Evolutionary conservation across 2,113 vertebrate genomes (phyloP), one percentile per base, ranked within the genome.

Genomic region (Actenoides lindsayi): DNA sequence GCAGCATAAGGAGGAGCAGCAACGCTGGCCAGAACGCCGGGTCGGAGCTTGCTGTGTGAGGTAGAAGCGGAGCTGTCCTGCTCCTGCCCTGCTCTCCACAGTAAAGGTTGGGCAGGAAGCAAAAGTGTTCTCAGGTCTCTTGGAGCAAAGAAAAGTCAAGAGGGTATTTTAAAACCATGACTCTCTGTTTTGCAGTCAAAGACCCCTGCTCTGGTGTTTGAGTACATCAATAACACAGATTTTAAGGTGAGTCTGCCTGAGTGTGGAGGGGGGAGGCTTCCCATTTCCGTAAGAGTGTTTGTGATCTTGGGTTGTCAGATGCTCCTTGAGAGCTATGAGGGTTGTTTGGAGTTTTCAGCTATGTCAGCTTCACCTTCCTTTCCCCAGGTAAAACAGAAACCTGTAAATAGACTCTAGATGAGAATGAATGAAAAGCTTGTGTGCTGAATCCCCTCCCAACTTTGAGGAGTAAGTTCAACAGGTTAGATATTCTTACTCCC

Each of bases 161-260:
- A 54, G 39, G 9, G 8, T 82, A 60, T 78, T 93, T 82, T 94
- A 84, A 97, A 97, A 83, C 35, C 12, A 65, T 82, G 56, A 37
- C 27, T 33, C 54, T 89, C 37, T 90, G 77, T 98, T 87, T 96
- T 98, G 64, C 99, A 99, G 99, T 99, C 99, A 97, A 99, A 99
- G 98, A 99, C 99, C 83, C 99, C 99, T 94, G 99, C 99, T 92
- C 99, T 99, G 97, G 99, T 99, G 97, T 99, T 99, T 98, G 99
- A 99, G 97, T 99, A 99, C 98, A 99, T 99, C 98, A 99, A 99
- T 98, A 99, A 99, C 98, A 99, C 99, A 98, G 99, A 99, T 98
- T 99, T 99, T 98, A 99, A 99, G 99, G 99, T 99, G 98, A 96
- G 98, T 97, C 84, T 93, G 64, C 27, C 59, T 78, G 18, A 25